Conservation (phyloP, 2,113 vertebrate genomes). For the Leptobrachium leishanense region DNA sequence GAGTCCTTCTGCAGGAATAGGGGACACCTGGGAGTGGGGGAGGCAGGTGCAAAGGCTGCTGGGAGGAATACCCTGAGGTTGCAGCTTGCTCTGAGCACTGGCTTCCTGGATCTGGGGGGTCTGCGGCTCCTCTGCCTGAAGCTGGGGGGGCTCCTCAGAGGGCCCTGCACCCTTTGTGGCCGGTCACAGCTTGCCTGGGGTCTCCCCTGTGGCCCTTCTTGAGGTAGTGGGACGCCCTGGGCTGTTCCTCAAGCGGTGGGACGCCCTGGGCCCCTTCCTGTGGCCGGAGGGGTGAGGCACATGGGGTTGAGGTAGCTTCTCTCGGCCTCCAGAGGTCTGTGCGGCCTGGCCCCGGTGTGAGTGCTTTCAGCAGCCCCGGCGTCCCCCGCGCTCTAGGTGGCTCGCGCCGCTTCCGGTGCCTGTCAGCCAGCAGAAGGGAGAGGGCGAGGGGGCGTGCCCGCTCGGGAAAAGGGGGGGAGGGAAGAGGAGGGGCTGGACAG, state of each 20-base stretch:
- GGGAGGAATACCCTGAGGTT: too few species aligned
- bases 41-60: not conserved
- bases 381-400: not conserved
- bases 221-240: not conserved
- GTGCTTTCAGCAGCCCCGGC: conserved; percentile 2
- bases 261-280: too few species aligned
- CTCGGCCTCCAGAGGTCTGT: not conserved
- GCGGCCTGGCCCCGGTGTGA: not conserved
- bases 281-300: not conserved
- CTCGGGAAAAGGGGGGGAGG: not conserved
- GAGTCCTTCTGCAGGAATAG: too few species aligned
- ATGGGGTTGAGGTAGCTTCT: not conserved
- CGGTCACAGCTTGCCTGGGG: not conserved
- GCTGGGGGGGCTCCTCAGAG: not conserved
- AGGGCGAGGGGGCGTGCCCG: not conserved
- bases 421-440: not conserved
- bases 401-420: conserved; percentile 5
- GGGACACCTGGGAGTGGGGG: not conserved
- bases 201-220: not conserved
- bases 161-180: too few species aligned
- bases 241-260: not conserved
- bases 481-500: not conserved
- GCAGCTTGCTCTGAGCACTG: too few species aligned
- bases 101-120: not conserved
- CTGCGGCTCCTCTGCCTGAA: not conserved